Evolutionary conservation across 2,888 invertebrate genomes (phyloP).

Genomic region (Sussaba pulchella): DNA sequence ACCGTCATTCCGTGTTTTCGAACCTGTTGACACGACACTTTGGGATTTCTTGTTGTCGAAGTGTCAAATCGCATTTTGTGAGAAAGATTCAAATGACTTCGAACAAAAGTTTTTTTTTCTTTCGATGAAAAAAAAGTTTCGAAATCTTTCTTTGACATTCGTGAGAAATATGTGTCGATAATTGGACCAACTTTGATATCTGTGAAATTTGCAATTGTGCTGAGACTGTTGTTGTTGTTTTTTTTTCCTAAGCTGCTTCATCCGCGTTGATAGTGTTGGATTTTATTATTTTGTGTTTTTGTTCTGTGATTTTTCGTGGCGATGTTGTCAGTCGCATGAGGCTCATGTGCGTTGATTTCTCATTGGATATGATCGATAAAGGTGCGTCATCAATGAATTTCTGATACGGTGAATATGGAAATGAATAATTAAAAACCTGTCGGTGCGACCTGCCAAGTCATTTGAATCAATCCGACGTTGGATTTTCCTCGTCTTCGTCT

Average conservation of each 20-base stretch:
- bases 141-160: not conserved
- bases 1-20: not conserved
- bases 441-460: not conserved
- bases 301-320: not conserved
- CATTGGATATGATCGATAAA: slow-evolving; percentile 15
- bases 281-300: not conserved
- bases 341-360: not conserved
- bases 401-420: not conserved
- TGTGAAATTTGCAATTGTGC: not conserved
- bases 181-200: not conserved
- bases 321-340: slow-evolving; percentile 16
- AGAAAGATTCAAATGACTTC: not conserved
- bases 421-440: not conserved
- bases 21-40: no score
- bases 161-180: not conserved
- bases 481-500: not conserved
- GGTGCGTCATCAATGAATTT: slow-evolving; percentile 4
- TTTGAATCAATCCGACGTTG: not conserved
- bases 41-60: slow-evolving; percentile 1
- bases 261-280: not conserved
- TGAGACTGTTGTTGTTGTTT: no score
- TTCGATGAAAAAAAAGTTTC: no score
- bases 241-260: not conserved
- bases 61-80: not conserved
- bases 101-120: not conserved